A percentile compares a stretch with the other conserved stretches of the same genome.
Evolutionary conservation across 2,113 vertebrate genomes (phyloP).

Genomic region (Colistium nudipinnis): DNA sequence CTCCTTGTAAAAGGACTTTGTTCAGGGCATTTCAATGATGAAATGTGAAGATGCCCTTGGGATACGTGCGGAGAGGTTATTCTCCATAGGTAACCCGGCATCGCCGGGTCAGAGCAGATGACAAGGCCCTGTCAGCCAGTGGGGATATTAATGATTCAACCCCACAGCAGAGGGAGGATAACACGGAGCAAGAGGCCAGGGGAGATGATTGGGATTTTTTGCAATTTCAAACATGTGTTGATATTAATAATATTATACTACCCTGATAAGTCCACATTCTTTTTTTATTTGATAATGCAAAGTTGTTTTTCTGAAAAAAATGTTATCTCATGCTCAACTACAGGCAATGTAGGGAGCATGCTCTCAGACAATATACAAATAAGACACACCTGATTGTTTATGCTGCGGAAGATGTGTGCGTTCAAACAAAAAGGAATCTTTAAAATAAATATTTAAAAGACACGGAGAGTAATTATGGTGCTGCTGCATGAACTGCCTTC

Average conservation of each 20-base stretch:
- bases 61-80: conserved; percentile 65
- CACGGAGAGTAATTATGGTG: conserved; percentile 3
- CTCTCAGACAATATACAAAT: background rate
- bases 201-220: conserved; percentile 12
- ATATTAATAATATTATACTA: background rate
- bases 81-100: conserved; percentile 73
- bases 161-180: conserved; percentile 49
- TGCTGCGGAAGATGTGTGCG: no score
- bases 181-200: conserved; percentile 19
- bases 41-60: conserved; percentile 78
- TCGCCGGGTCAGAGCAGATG: conserved; percentile 73
- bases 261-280: no score
- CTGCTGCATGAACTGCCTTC: conserved; percentile 5
- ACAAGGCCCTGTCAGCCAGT: conserved; percentile 75
- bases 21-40: conserved; percentile 66
- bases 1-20: conserved; percentile 56
- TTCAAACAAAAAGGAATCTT: no score
- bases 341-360: no score
- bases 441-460: background rate
- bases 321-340: no score
- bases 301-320: no score
- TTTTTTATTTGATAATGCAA: no score
- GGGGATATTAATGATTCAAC: conserved; percentile 76
- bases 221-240: conserved; percentile 1
- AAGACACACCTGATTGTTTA: background rate